Conservation (phyloP, 2,888 invertebrate genomes). For the Polydrusus pterygomalis region DNA sequence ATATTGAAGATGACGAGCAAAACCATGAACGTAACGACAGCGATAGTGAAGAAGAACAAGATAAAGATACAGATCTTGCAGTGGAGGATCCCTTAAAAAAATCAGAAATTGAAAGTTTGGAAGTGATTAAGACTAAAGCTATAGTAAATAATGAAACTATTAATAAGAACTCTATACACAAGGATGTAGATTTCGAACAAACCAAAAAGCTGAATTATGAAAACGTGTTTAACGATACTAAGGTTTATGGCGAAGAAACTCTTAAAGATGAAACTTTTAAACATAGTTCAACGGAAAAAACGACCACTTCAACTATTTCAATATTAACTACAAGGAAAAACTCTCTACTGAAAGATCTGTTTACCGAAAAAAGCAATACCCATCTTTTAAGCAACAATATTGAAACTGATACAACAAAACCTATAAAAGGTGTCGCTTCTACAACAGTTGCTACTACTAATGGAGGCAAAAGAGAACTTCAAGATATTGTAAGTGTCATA, state of each 20-base stretch:
- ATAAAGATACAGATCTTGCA: constrained; percentile 58
- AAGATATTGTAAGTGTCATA: constrained; percentile 27
- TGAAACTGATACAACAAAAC: constrained; percentile 62
- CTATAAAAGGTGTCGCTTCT: constrained; percentile 27
- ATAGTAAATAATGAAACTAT: constrained; percentile 63
- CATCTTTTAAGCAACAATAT: constrained; percentile 67
- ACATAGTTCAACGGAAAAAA: constrained; percentile 33
- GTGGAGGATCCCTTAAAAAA: constrained; percentile 57
- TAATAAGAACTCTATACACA: constrained; percentile 64
- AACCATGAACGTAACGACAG: constrained; percentile 52
- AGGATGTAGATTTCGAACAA: constrained; percentile 70
- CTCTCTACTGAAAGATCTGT: constrained; percentile 59
- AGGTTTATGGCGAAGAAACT: constrained; percentile 65
- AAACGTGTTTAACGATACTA: constrained; percentile 75
- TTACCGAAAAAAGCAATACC: constrained; percentile 60
- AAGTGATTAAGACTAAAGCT: constrained; percentile 64
- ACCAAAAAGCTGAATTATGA: constrained; percentile 72
- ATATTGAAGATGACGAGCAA: constrained; percentile 65
- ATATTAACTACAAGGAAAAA: constrained; percentile 58
- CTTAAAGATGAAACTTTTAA: constrained; percentile 19
- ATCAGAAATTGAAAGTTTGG: constrained; percentile 61
- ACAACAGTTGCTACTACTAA: constrained; percentile 45
- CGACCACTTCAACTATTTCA: constrained; percentile 21
- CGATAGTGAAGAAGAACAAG: constrained; percentile 50
- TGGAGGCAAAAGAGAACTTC: constrained; percentile 49